Evolutionary conservation across 2,113 vertebrate genomes (phyloP).

Genomic region (Arothron firmamentum): DNA sequence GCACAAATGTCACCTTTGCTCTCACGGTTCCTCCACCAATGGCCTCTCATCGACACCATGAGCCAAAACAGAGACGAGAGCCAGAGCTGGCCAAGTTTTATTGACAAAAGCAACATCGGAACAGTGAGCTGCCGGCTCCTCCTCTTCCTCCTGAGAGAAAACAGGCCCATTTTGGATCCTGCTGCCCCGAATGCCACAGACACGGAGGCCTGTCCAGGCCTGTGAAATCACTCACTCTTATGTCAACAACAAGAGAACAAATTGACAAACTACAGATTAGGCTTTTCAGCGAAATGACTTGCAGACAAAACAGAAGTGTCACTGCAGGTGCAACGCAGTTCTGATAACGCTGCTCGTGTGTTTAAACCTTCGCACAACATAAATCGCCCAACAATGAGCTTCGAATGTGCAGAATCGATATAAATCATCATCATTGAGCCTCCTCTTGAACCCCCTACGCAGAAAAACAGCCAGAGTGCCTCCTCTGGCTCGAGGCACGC

Average conservation of each 20-base stretch:
- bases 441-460: too few relatives aligned
- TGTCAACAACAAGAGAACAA: slow-evolving; percentile 44
- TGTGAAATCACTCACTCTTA: slow-evolving; percentile 48
- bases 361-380: not conserved
- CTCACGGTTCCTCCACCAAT: slow-evolving; percentile 49
- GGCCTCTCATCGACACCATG: slow-evolving; percentile 18
- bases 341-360: not conserved
- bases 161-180: slow-evolving; percentile 33
- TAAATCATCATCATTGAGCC: not conserved
- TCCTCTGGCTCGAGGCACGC: not conserved
- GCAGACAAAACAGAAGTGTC: slow-evolving; percentile 40
- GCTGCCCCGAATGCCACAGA: slow-evolving; percentile 51
- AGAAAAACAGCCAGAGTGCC: too few relatives aligned
- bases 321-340: slow-evolving; percentile 26
- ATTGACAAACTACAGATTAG: slow-evolving; percentile 52
- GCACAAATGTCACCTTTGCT: slow-evolving; percentile 53
- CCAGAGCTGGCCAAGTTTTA: slow-evolving; percentile 12
- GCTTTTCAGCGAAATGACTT: slow-evolving; percentile 27
- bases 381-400: not conserved
- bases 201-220: slow-evolving; percentile 51
- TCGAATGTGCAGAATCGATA: not conserved
- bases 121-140: slow-evolving; percentile 18
- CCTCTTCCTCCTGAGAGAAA: slow-evolving; percentile 23
- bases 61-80: slow-evolving; percentile 24
- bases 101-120: slow-evolving; percentile 39